Evolutionary conservation across 92 coral and sea anemone genomes (phyloP).

Genomic region (Pocillopora grandis): DNA sequence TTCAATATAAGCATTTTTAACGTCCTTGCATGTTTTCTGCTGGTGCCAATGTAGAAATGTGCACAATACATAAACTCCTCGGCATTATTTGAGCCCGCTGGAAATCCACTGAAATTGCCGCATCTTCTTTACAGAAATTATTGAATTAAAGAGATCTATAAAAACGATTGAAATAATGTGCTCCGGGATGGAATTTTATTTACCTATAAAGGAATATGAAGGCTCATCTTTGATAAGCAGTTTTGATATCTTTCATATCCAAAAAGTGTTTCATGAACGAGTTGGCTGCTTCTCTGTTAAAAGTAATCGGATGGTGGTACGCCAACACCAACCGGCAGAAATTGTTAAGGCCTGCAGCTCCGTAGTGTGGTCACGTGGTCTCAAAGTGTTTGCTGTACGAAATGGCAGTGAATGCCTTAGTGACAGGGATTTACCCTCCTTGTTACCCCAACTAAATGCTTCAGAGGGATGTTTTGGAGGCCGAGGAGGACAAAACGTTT

Average conservation of each 20-base stretch:
- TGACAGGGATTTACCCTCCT: background rate
- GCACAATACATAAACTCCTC: no score
- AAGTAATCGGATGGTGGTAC: background rate
- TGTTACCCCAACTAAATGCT: background rate
- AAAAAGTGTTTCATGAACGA: conserved; percentile 14
- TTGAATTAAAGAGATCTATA: no score
- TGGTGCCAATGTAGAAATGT: no score
- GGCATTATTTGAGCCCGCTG: no score
- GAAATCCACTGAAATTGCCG: no score
- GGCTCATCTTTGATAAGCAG: no score
- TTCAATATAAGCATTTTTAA: no score
- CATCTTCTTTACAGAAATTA: no score
- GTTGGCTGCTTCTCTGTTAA: conserved; percentile 9
- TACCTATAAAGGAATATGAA: no score
- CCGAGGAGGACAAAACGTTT: conserved; percentile 19
- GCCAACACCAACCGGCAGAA: background rate
- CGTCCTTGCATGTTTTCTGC: no score
- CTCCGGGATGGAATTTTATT: no score
- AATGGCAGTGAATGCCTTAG: conserved; percentile 20
- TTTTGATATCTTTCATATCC: background rate
- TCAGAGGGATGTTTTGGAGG: conserved; percentile 27
- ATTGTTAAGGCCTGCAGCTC: conserved; percentile 14
- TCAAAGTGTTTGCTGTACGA: conserved; percentile 6
- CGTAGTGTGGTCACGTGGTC: conserved; percentile 10
- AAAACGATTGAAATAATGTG: no score